These are phyloP conservation scores for Acropternis orthonyx DNA, from an alignment of 2,797 vertebrate species.

Conservation along the genomic window DNA sequence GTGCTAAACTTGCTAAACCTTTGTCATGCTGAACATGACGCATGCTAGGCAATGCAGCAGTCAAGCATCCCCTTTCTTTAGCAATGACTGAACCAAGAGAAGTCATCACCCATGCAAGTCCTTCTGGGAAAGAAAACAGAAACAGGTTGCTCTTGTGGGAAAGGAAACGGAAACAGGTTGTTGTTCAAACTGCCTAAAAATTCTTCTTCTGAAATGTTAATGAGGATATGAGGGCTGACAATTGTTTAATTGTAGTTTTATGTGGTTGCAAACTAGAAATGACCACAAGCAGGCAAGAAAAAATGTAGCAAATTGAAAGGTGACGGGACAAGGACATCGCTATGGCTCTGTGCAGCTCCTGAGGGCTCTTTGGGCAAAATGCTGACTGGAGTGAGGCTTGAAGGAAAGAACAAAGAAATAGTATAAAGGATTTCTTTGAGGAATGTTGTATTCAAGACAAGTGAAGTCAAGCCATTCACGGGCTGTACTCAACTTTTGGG, in stretches of 20 bases:
- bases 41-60: background rate
- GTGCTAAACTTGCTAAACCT: background rate
- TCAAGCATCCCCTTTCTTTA: background rate
- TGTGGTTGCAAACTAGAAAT: background rate
- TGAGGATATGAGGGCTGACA: background rate
- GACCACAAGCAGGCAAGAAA: background rate
- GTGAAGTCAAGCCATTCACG: background rate
- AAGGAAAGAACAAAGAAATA: background rate
- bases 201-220: background rate
- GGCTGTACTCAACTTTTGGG: background rate
- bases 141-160: background rate
- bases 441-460: background rate
- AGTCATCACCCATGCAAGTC: rapidly evolving
- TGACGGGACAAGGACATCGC: background rate
- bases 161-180: background rate
- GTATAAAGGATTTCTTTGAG: background rate
- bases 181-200: background rate
- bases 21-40: background rate
- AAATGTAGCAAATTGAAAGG: background rate
- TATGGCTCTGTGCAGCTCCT: background rate
- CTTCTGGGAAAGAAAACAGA: background rate
- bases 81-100: background rate
- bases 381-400: background rate
- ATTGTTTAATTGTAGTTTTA: background rate
- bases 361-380: background rate